Conservation (phyloP, 2,888 invertebrate genomes). For the Brachyopa scutellaris region DNA sequence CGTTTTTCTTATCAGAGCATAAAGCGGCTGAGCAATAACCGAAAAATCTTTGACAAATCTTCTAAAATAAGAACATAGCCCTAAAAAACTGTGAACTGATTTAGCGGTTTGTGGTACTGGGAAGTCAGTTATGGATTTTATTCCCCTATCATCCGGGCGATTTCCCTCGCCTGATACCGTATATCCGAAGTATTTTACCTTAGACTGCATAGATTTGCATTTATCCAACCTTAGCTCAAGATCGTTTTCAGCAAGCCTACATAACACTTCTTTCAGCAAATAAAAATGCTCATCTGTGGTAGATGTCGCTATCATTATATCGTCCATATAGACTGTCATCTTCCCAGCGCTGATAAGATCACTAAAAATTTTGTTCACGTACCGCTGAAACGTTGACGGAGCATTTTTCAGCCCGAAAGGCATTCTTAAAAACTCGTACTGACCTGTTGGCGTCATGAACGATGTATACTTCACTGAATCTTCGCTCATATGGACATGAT, state of each 20-base stretch:
- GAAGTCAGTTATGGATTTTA: neutral
- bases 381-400: conserved; percentile 9
- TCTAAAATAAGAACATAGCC: conserved; percentile 45
- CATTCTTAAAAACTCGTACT: conserved; percentile 61
- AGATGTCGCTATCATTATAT: conserved; percentile 20
- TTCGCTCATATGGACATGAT: conserved; percentile 37
- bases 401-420: conserved; percentile 50
- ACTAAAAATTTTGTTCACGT: neutral
- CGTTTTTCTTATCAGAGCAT: conserved; percentile 12
- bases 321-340: neutral
- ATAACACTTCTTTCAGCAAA: conserved; percentile 11
- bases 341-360: conserved; percentile 4
- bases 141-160: too few species aligned
- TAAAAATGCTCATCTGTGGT: conserved; percentile 1
- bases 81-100: conserved; percentile 6
- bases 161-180: too few species aligned
- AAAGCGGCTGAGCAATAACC: conserved; percentile 30
- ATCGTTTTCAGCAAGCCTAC: neutral
- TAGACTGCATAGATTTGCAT: too few species aligned
- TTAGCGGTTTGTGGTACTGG: neutral
- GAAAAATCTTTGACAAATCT: conserved; percentile 64
- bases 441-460: conserved; percentile 57
- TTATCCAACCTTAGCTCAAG: conserved; percentile 2
- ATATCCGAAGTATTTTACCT: too few species aligned
- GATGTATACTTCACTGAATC: conserved; percentile 52